Evolutionary conservation across 2,113 vertebrate species (phyloP).

Genomic region (Paratilapia polleni): DNA sequence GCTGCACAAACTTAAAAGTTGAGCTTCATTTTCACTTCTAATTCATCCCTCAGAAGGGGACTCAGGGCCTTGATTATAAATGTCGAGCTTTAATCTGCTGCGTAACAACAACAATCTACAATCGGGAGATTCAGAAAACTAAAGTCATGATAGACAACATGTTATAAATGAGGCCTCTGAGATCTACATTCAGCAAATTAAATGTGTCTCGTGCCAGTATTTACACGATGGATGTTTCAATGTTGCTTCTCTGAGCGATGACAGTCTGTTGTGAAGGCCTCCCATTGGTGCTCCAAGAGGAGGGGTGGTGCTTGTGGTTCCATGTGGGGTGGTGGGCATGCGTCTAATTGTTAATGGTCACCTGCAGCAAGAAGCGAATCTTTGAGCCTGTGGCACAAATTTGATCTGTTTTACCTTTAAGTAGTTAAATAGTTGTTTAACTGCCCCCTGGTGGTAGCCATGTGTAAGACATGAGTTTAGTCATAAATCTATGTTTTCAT

Average conservation of each 20-base stretch:
- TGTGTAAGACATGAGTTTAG: not conserved
- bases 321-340: slow-evolving; percentile 44
- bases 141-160: not conserved
- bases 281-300: slow-evolving; percentile 37
- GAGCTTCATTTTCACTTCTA: not conserved
- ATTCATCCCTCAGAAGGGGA: not conserved
- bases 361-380: slow-evolving; percentile 6
- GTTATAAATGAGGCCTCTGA: slow-evolving; percentile 23
- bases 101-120: not conserved
- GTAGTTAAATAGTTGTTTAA: not conserved
- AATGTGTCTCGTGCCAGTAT: slow-evolving; percentile 16
- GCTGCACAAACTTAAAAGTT: slow-evolving; percentile 1
- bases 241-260: slow-evolving; percentile 13
- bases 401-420: not conserved
- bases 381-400: not conserved
- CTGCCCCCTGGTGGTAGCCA: not conserved
- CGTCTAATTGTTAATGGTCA: slow-evolving; percentile 11
- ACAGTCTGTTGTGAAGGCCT: slow-evolving; percentile 45
- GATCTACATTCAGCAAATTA: slow-evolving; percentile 15
- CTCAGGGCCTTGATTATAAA: slow-evolving; percentile 3
- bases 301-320: slow-evolving; percentile 47
- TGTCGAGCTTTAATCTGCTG: not conserved
- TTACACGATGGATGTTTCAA: slow-evolving; percentile 10
- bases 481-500: no score
- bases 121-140: not conserved